phyloP scores from a whole-genome alignment of 2,113 vertebrate species.

The Asarcornis scutulata region DNA sequence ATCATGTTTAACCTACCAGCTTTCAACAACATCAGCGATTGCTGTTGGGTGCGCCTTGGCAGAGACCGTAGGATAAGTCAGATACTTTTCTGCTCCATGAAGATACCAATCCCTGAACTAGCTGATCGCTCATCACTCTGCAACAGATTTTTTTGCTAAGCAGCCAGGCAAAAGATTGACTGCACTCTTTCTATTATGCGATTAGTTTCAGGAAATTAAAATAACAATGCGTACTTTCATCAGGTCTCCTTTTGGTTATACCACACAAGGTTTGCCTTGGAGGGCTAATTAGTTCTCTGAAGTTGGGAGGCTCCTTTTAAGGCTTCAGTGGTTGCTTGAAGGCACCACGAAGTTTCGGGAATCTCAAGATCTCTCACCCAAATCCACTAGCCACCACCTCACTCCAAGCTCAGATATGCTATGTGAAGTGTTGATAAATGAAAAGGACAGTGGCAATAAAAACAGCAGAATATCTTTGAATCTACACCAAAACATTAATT shows the following conservation, averaged over 20 bases:
- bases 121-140: not conserved
- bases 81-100: not conserved
- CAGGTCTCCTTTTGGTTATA: not conserved
- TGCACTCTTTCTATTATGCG: not conserved
- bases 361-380: not conserved
- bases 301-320: not conserved
- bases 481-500: not conserved
- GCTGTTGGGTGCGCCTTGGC: not conserved
- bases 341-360: not conserved
- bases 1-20: not conserved
- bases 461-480: not conserved
- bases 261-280: not conserved
- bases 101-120: not conserved
- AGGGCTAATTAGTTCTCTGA: conserved; percentile 4
- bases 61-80: not conserved
- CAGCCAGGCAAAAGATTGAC: not conserved
- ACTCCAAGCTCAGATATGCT: not conserved
- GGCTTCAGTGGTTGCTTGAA: not conserved
- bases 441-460: not conserved
- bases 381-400: not conserved
- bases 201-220: conserved; percentile 28
- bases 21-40: not conserved
- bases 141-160: not conserved
- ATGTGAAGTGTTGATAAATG: not conserved
- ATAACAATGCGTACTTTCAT: not conserved